Evolutionary conservation across 2,888 invertebrate species (phyloP), one percentile per base, ranked within the genome.

Genomic region (Hecatera dysodea): DNA sequence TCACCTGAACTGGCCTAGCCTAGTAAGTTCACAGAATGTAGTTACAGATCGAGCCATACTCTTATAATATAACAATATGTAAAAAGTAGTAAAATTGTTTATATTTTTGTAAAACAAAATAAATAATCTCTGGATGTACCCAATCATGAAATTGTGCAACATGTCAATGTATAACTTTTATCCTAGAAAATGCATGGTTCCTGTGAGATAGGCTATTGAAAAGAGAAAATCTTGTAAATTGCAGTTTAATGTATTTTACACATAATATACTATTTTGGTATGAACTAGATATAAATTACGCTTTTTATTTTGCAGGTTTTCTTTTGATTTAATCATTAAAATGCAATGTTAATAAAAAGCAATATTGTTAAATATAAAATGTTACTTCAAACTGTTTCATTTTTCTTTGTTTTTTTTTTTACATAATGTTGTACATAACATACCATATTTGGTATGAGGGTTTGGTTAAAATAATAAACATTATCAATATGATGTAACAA

Each of bases 281-380:
- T 2, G 6, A 29, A 29, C 29, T 29, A 29, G n/a, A 46, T 46
- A n/a, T 46, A n/a, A 15, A 39, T 46, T 22, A 22, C 4, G n/a
- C 46, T 46, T 17, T 59, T 27, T 24, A n/a, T 15, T 1, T 36
- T 8, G 15, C 15, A 15, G 39, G 39, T 39, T 46, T 39, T 27
- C 36, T 24, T 72, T 56, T 24, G 19, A 48, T 33, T n/a, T 33
- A 33, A 3, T 24, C 1, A 15, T 50, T 42, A 33, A 62, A n/a
- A 74, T 36, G 11, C 19, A 44, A 36, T 73, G 0, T 42, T 22
- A 27, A 27, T 22, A 27, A 27, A 4, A 22, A 63, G 11, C 36
- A 44, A 65, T 75, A 64, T 44, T 52, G 27, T 63, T 19, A 12
- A n/a, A 57, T 44, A 52, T 59, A 50, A 33, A 64, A 27, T 36